A percentile compares a stretch with the other conserved stretches of the same genome.
phyloP scores from a whole-genome alignment of 2,888 invertebrate species.

The Helleia helle region DNA sequence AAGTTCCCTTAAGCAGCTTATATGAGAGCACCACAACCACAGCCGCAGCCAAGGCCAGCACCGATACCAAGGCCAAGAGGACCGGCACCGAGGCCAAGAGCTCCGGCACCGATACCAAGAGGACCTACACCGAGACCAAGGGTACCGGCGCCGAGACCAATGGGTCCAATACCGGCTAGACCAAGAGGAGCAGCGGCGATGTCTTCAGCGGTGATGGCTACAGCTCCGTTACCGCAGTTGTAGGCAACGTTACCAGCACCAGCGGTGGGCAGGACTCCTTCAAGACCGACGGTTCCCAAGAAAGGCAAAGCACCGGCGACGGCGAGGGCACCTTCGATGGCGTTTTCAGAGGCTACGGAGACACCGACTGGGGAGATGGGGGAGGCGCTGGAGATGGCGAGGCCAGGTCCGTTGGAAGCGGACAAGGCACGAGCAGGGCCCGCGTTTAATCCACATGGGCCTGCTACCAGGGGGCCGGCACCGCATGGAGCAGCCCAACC shows the following conservation, averaged over 20 bases:
- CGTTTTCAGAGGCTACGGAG: conserved; percentile 23
- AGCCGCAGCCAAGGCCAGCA: conserved; percentile 20
- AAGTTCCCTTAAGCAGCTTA: too few relatives aligned
- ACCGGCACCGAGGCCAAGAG: conserved; percentile 22
- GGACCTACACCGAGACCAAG: conserved; percentile 12
- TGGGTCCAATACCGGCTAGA: conserved; percentile 13
- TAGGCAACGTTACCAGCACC: too few relatives aligned
- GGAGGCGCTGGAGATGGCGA: conserved; percentile 27
- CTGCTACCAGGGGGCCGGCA: conserved; percentile 15
- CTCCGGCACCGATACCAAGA: conserved; percentile 13
- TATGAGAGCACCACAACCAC: conserved; percentile 10
- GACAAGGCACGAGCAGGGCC: conserved; percentile 11
- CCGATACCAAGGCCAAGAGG: conserved; percentile 15
- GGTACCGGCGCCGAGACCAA: conserved; percentile 14
- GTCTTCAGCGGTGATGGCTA: conserved; percentile 24
- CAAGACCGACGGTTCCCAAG: too few relatives aligned
- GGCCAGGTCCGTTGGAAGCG: conserved; percentile 22
- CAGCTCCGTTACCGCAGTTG: conserved; percentile 26
- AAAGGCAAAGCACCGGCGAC: conserved; percentile 25
- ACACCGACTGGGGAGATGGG: conserved; percentile 29
- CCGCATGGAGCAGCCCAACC: not conserved
- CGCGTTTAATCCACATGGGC: conserved; percentile 13
- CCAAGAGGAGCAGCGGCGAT: conserved; percentile 16
- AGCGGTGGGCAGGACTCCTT: too few relatives aligned
- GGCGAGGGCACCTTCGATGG: not conserved